Conservation (phyloP, 2,797 vertebrate genomes). For the Notoglanidium macrostoma region DNA sequence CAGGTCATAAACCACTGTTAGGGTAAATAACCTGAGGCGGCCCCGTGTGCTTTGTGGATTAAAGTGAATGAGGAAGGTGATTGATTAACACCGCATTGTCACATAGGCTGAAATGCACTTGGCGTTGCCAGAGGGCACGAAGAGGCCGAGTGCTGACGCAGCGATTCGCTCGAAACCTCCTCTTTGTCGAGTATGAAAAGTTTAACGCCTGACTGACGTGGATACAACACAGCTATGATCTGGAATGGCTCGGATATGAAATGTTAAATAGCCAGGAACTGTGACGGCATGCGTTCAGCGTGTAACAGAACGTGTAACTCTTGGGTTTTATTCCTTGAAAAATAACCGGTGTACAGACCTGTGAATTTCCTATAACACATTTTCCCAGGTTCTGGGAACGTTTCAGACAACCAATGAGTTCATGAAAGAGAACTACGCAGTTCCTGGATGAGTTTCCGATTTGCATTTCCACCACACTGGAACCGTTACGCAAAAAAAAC, state of each 20-base stretch:
- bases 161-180: constrained; percentile 68
- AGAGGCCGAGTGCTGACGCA: constrained; percentile 70
- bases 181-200: constrained; percentile 66
- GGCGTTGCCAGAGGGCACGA: constrained; percentile 51
- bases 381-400: background rate
- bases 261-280: background rate
- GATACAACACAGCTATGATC: background rate
- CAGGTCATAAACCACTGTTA: constrained; percentile 1
- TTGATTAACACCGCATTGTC: constrained; percentile 30
- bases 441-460: background rate
- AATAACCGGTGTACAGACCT: background rate
- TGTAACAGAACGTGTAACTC: background rate
- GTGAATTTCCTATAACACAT: background rate
- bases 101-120: constrained; percentile 25
- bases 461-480: background rate
- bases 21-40: constrained; percentile 17
- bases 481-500: background rate
- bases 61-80: constrained; percentile 45
- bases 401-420: background rate
- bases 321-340: background rate
- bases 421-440: background rate
- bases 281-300: background rate
- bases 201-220: constrained; percentile 68
- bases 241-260: background rate
- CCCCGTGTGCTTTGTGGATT: background rate